Evolutionary conservation across 2,797 vertebrate genomes (phyloP).

Genomic region (Alauda arvensis): DNA sequence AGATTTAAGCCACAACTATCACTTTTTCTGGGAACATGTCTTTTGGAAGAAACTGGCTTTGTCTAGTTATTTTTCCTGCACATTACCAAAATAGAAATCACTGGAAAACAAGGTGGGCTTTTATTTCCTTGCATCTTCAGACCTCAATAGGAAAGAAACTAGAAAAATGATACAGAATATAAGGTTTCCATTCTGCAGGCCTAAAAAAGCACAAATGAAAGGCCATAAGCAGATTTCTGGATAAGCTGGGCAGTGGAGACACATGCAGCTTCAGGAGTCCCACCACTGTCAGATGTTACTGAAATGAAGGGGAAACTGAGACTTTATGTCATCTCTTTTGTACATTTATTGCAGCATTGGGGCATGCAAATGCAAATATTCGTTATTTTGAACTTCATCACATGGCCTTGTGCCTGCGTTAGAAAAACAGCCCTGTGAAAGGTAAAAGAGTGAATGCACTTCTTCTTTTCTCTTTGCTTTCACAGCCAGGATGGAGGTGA

Average conservation of each 20-base stretch:
- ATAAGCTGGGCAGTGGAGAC: neutral
- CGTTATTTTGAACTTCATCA: constrained; percentile 61
- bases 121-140: neutral
- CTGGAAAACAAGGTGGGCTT: neutral
- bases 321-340: constrained; percentile 20
- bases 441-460: constrained; percentile 68
- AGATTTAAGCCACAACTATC: neutral
- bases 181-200: neutral
- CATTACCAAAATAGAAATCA: neutral
- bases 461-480: constrained; percentile 54
- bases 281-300: neutral
- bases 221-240: neutral
- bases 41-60: neutral
- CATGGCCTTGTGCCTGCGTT: constrained; percentile 24
- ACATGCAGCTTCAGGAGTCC: neutral
- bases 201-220: neutral
- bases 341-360: constrained; percentile 22
- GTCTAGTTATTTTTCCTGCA: neutral
- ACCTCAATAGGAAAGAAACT: neutral
- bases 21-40: neutral
- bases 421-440: constrained; percentile 59
- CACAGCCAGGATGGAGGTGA: constrained; percentile 66
- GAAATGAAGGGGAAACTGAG: neutral
- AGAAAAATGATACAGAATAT: neutral
- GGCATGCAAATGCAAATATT: constrained; percentile 57